Evolutionary conservation across 2,797 vertebrate species (phyloP).

Genomic region (Sus cebifrons): DNA sequence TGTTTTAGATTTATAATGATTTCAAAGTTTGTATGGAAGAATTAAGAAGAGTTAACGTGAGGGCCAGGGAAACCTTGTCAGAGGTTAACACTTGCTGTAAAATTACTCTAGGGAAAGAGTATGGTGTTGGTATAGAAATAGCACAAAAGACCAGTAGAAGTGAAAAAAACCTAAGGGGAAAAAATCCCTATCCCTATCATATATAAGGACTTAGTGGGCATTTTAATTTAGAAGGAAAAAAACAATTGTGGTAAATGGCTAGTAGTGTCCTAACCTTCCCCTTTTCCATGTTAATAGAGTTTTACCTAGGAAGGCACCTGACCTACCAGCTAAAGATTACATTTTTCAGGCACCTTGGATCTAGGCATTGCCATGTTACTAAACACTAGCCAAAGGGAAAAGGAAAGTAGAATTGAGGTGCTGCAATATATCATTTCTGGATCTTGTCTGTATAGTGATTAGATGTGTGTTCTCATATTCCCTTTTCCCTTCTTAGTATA

Average conservation of each 20-base stretch:
- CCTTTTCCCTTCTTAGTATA: not conserved
- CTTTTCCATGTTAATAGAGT: not conserved
- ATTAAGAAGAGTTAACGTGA: not conserved
- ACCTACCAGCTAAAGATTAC: not conserved
- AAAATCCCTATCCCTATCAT: not conserved
- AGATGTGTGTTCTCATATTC: not conserved
- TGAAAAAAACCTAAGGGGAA: not conserved
- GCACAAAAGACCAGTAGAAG: not conserved
- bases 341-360: not conserved
- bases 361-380: not conserved
- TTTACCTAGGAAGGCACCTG: not conserved
- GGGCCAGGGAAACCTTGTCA: not conserved
- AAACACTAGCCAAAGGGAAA: not conserved
- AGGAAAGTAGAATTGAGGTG: not conserved
- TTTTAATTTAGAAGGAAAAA: conserved; percentile 27
- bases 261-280: not conserved
- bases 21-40: not conserved
- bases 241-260: not conserved
- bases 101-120: not conserved
- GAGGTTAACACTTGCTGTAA: not conserved
- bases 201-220: not conserved
- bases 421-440: not conserved
- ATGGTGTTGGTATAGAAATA: not conserved
- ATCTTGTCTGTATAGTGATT: not conserved
- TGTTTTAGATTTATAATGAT: not conserved